Evolutionary conservation across 2,888 invertebrate species (phyloP).

Genomic region (Caenorhabditis sp.): DNA sequence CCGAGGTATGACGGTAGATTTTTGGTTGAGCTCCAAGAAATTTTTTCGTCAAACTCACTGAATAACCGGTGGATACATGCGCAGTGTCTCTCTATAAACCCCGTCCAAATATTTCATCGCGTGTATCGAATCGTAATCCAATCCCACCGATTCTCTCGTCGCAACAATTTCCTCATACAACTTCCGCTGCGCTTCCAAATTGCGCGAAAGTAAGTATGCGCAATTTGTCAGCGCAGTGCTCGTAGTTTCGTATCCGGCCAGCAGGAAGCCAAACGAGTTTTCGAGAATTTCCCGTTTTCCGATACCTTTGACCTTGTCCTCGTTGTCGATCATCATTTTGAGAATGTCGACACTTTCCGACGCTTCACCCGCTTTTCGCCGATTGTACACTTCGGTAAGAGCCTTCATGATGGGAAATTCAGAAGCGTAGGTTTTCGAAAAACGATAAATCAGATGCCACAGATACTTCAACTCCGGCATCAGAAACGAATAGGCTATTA

Average conservation of each 20-base stretch:
- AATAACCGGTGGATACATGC: conserved; percentile 63
- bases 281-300: conserved; percentile 68
- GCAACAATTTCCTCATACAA: conserved; percentile 72
- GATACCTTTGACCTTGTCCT: conserved; percentile 10
- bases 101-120: conserved; percentile 63
- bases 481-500: conserved; percentile 4
- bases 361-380: conserved; percentile 30
- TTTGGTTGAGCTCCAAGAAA: no score
- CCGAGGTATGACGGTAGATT: no score
- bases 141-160: conserved; percentile 56
- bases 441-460: conserved; percentile 38
- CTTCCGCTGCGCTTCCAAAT: conserved; percentile 73
- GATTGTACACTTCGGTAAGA: conserved; percentile 37
- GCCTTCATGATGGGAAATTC: conserved; percentile 40
- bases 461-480: conserved; percentile 43
- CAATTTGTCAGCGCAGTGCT: conserved; percentile 73
- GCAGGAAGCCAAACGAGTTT: conserved; percentile 73
- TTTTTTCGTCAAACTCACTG: conserved; percentile 52
- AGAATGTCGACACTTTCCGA: conserved; percentile 50
- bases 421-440: conserved; percentile 16
- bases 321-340: conserved; percentile 44
- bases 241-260: conserved; percentile 75
- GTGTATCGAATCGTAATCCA: conserved; percentile 43
- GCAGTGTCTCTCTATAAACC: conserved; percentile 64
- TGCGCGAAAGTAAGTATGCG: conserved; percentile 73